A percentile compares a stretch with the other conserved stretches of the same genome.
Conservation (phyloP, 2,888 invertebrate genomes). For the Drosophila multiciliata region DNA sequence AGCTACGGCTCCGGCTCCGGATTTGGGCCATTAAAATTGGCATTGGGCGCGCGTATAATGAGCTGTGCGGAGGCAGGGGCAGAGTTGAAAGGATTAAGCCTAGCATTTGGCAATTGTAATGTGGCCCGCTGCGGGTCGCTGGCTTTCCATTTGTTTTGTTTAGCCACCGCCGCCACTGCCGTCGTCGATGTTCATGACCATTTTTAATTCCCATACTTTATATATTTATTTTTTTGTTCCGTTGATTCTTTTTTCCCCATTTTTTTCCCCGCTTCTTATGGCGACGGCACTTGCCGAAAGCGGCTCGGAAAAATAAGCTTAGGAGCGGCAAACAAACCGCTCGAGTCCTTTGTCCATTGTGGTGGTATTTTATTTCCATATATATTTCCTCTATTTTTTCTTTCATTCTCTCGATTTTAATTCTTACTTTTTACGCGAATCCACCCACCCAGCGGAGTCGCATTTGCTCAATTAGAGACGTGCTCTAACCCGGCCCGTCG, state of each 20-base stretch:
- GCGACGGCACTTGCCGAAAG: slow-evolving; percentile 67
- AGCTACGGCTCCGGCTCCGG: slow-evolving; percentile 29
- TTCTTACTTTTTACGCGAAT: slow-evolving; percentile 69
- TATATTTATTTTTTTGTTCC: slow-evolving; percentile 8
- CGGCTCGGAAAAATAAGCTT: slow-evolving; percentile 74
- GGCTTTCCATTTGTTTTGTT: slow-evolving; percentile 60
- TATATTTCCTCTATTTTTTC: slow-evolving; percentile 4
- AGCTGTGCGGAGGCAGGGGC: slow-evolving; percentile 46
- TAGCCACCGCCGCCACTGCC: slow-evolving; percentile 46
- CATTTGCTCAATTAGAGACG: slow-evolving; percentile 73
- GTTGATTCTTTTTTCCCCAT: slow-evolving; percentile 53
- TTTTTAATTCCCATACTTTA: slow-evolving; percentile 69
- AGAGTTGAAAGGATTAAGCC: slow-evolving; percentile 68
- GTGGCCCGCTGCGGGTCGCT: slow-evolving; percentile 60
- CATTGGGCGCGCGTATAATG: slow-evolving; percentile 63
- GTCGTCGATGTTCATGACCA: slow-evolving; percentile 28
- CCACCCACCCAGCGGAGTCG: slow-evolving; percentile 21
- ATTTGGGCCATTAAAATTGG: slow-evolving; percentile 76
- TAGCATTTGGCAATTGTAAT: slow-evolving; percentile 65
- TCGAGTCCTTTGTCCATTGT: slow-evolving; percentile 61
- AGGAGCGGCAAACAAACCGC: slow-evolving; percentile 72
- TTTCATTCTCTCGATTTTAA: slow-evolving; percentile 56
- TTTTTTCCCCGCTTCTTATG: slow-evolving; percentile 58
- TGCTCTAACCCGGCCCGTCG: slow-evolving; percentile 34
- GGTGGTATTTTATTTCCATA: slow-evolving; percentile 43